phyloP scores from a whole-genome alignment of 2,797 vertebrate genomes.

The Rhinatrema bivittatum region DNA sequence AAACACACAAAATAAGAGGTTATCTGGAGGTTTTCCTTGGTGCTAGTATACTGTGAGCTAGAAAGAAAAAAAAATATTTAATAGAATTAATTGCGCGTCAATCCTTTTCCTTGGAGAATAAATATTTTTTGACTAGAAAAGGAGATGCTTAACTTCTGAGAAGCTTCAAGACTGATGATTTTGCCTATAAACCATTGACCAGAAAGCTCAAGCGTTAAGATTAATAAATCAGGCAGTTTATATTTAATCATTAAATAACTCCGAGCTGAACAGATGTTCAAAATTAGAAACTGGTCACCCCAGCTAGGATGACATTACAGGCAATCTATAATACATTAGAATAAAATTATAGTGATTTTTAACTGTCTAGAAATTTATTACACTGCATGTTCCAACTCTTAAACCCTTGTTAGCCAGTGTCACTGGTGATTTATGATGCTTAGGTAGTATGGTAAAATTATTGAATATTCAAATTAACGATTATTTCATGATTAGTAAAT shows the following conservation, averaged over 20 bases:
- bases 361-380: constrained; percentile 99
- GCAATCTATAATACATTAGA: constrained; percentile 99
- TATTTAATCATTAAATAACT: constrained; percentile 99
- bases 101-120: constrained; percentile 58
- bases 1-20: background rate
- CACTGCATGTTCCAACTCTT: constrained; percentile 89
- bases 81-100: constrained; percentile 49
- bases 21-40: background rate
- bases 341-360: constrained; percentile 99
- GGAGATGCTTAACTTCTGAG: constrained; percentile 85
- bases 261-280: constrained; percentile 98
- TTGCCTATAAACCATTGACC: constrained; percentile 98
- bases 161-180: constrained; percentile 97
- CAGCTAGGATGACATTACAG: constrained; percentile 96
- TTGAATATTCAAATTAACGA: constrained; percentile 85
- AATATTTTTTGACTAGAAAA: constrained; percentile 79
- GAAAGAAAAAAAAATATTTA: constrained; percentile 22
- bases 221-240: constrained; percentile 99
- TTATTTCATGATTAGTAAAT: constrained; percentile 81
- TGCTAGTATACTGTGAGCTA: constrained; percentile 17
- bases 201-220: constrained; percentile 93
- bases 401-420: constrained; percentile 85
- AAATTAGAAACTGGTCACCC: constrained; percentile 99
- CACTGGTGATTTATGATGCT: constrained; percentile 86
- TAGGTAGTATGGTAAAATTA: constrained; percentile 77